Evolutionary conservation across 2,888 invertebrate species (phyloP), one percentile per base, ranked within the genome.

Genomic region (Drosophila fulvimacula): DNA sequence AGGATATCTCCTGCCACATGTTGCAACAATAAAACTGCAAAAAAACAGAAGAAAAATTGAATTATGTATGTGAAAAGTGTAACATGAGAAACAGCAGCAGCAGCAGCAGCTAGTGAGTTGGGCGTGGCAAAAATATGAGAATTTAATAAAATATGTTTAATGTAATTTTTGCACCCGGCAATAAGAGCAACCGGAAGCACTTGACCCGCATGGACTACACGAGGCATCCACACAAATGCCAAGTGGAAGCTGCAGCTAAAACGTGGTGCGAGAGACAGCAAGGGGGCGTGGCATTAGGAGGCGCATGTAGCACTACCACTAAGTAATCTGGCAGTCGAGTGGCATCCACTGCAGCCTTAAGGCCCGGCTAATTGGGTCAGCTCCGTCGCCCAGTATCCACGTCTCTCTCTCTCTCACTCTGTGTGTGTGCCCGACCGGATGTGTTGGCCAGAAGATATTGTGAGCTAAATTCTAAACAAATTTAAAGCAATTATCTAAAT

Each of bases 131-230:
- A 63, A 68, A 74, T 69, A 71, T 65, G 81, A 65, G 84, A 79
- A 81, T 88, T 83, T 73, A 81, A 83, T 83, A 87, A 71, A 88
- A 84, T 81, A 88, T 87, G 79, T 83, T 83, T 87, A 79, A 87
- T 88, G 82, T 70, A 81, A 87, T 81, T 81, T 86, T 52, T 61
- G 60, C 63, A 44, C 38, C 42, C 27, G 32, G 36, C 39, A 52
- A 42, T 13, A 53, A 32, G 58, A 34, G 49, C 76, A 49, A 72
- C 56, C 81, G 84, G 75, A 82, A 75, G 75, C 69, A 57, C 63
- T 73, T 73, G 69, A 73, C 63, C 78, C 65, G 30, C 60, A 52
- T 44, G 66, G 42, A 55, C 21, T 34, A 62, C 60, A 64, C 46
- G 58, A 69, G 59, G 79, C 75, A 57, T 59, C 56, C 70, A 41